A percentile compares a stretch with the other conserved stretches of the same genome.
Conservation (phyloP, 2,797 vertebrate genomes). For the Aplochiton taeniatus region DNA sequence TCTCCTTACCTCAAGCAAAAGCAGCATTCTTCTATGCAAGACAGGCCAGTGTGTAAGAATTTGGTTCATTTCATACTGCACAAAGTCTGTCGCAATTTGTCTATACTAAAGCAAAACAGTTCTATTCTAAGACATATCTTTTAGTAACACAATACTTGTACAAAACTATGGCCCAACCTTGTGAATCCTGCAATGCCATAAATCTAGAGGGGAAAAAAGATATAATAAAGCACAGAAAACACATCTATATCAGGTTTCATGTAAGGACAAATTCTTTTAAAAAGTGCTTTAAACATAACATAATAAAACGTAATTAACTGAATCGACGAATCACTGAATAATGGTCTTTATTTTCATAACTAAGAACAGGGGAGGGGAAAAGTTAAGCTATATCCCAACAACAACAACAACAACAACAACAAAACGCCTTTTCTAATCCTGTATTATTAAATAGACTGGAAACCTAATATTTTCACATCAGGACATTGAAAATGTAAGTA, state of each 20-base stretch:
- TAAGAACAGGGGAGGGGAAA: no score
- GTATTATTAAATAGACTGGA: no score
- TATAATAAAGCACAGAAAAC: slow-evolving; percentile 36
- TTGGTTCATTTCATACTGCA: slow-evolving; percentile 47
- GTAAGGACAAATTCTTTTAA: slow-evolving; percentile 58
- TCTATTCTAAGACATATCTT: slow-evolving; percentile 39
- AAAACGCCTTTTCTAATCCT: no score
- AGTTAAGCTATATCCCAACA: no score
- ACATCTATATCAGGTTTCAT: slow-evolving; percentile 38
- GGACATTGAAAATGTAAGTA: no score
- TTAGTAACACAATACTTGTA: slow-evolving; percentile 52
- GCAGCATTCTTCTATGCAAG: slow-evolving; percentile 70
- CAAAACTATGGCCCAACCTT: slow-evolving; percentile 57
- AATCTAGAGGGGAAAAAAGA: slow-evolving; percentile 61
- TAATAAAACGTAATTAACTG: neutral
- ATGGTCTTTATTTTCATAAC: neutral
- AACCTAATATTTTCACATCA: no score
- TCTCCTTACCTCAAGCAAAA: slow-evolving; percentile 74
- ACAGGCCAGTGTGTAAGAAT: slow-evolving; percentile 64
- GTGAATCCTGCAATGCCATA: slow-evolving; percentile 59
- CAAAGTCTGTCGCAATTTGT: slow-evolving; percentile 20
- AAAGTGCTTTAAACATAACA: slow-evolving; percentile 22
- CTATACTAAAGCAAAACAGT: slow-evolving; percentile 36
- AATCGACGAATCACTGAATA: neutral
- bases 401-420: no score